phyloP scores from a whole-genome alignment of 1,140 invertebrate genomes.

The Diabrotica virgifera region DNA sequence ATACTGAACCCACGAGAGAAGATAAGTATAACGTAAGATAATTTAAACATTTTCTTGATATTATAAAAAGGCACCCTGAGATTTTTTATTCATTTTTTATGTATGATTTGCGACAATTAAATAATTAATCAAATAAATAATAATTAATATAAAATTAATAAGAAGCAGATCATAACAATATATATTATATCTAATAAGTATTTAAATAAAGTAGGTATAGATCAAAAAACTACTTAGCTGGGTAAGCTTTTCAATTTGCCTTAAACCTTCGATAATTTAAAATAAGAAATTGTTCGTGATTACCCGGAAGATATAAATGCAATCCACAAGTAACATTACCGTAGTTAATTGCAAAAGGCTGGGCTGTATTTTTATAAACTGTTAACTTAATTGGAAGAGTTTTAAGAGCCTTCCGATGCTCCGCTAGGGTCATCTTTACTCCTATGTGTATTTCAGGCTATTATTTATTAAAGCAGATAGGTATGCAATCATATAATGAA shows the following conservation, averaged over 20 bases:
- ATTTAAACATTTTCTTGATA: too few species aligned
- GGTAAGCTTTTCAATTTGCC: constrained; percentile 19
- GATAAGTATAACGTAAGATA: too few species aligned
- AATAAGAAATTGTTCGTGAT: constrained; percentile 26
- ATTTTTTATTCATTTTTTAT: too few species aligned
- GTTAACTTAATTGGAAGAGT: constrained; percentile 21
- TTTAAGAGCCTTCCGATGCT: constrained; percentile 20
- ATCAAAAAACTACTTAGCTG: too few species aligned
- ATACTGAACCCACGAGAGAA: too few species aligned
- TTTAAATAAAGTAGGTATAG: too few species aligned
- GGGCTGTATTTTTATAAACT: constrained; percentile 26
- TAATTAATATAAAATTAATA: too few species aligned
- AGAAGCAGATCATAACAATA: too few species aligned
- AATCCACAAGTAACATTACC: constrained; percentile 26
- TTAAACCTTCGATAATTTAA: constrained; percentile 28
- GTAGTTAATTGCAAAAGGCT: constrained; percentile 32
- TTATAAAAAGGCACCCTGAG: too few species aligned
- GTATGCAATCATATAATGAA: constrained; percentile 19
- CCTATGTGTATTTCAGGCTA: constrained; percentile 21
- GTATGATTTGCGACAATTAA: too few species aligned
- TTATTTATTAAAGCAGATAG: constrained; percentile 17
- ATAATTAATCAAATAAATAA: too few species aligned
- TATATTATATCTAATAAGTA: too few species aligned
- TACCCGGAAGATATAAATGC: constrained; percentile 30
- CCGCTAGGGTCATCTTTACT: constrained; percentile 18